These are phyloP conservation scores for Nomada fabriciana DNA, from an alignment of 2,888 invertebrate genomes.

Conservation along the genomic window DNA sequence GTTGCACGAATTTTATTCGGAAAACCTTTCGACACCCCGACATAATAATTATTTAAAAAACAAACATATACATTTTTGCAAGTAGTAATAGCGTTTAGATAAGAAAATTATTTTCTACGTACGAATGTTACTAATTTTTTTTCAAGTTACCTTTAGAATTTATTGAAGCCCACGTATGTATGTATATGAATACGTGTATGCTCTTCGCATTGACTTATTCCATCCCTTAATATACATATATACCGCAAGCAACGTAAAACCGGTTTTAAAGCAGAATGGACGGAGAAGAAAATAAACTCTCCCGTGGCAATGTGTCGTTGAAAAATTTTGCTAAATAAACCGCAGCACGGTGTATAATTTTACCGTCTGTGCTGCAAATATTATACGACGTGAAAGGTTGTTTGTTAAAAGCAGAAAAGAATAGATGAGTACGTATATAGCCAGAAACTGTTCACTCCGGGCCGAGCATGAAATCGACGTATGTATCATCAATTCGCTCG, in stretches of 20 bases:
- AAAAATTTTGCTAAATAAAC: slow-evolving; percentile 45
- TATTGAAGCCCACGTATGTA: not conserved
- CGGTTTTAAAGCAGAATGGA: slow-evolving; percentile 68
- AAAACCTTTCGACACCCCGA: too few species aligned
- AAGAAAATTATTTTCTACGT: not conserved
- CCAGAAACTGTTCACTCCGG: too few species aligned
- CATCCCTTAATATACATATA: slow-evolving; percentile 64
- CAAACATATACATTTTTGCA: not conserved
- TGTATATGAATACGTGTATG: not conserved
- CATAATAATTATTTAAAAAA: not conserved
- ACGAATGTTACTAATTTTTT: slow-evolving; percentile 13
- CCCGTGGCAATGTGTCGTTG: slow-evolving; percentile 45
- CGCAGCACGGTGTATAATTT: slow-evolving; percentile 7
- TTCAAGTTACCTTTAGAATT: not conserved
- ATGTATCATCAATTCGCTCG: too few species aligned
- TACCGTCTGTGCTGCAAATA: not conserved
- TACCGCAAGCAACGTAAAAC: slow-evolving; percentile 68
- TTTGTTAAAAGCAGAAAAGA: too few species aligned
- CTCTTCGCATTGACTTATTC: slow-evolving; percentile 31
- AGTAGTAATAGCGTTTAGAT: not conserved
- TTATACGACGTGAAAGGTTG: not conserved
- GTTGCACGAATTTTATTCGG: not conserved
- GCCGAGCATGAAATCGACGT: too few species aligned
- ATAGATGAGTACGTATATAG: too few species aligned
- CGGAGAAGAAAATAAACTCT: slow-evolving; percentile 58